Evolutionary conservation across 2,888 invertebrate genomes (phyloP).

Genomic region (Augochlorella aurata): DNA sequence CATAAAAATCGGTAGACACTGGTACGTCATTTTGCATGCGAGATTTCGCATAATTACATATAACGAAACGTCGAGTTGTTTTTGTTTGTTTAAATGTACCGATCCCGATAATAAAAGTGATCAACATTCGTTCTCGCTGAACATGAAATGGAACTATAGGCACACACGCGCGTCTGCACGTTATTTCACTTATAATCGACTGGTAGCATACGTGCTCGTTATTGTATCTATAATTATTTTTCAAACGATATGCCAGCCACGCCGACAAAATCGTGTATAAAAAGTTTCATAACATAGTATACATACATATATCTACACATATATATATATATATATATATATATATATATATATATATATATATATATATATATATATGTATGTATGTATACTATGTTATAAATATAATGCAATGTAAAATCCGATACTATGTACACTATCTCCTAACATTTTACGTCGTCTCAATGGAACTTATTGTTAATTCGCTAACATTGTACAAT

Average conservation of each 20-base stretch:
- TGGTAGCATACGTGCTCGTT: conserved; percentile 16
- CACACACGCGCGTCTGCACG: conserved; percentile 33
- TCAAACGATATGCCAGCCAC: conserved; percentile 31
- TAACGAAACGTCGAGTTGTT: conserved; percentile 25
- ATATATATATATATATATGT: not conserved
- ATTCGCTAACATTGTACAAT: conserved; percentile 23
- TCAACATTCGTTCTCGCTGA: conserved; percentile 21
- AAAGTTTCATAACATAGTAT: conserved; percentile 68
- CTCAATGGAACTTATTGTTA: conserved; percentile 30
- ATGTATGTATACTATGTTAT: conserved; percentile 53
- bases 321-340: too few relatives aligned
- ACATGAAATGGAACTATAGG: conserved; percentile 34
- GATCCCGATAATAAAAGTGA: conserved; percentile 27
- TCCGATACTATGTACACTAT: conserved; percentile 58
- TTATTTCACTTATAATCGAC: conserved; percentile 26
- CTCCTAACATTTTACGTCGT: conserved; percentile 34
- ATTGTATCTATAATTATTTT: conserved; percentile 37
- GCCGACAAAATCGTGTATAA: conserved; percentile 65
- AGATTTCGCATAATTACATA: not conserved
- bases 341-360: conserved; percentile 14
- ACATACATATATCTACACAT: too few relatives aligned
- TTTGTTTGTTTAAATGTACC: conserved; percentile 10
- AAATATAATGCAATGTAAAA: conserved; percentile 42
- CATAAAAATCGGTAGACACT: conserved; percentile 31
- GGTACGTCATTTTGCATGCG: not conserved